A percentile compares a stretch with the other conserved stretches of the same genome.
These are phyloP conservation scores for Mellilla xanthometata DNA, from an alignment of 2,888 invertebrate species.

Conservation along the genomic window DNA sequence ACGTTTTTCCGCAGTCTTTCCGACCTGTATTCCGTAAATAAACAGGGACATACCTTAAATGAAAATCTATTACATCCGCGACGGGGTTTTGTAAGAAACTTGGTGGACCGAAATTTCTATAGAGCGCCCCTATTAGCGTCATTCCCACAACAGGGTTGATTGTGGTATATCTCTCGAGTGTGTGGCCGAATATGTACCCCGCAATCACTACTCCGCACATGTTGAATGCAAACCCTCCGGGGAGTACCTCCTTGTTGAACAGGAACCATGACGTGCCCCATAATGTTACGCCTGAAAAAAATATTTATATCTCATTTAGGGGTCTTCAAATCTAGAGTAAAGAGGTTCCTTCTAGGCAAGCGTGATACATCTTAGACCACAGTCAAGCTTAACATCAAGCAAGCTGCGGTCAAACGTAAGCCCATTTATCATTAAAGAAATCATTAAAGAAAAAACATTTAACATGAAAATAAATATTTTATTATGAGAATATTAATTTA, in stretches of 20 bases:
- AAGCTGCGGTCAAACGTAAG: too few species aligned
- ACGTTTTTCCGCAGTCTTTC: constrained; percentile 29
- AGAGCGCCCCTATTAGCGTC: constrained; percentile 67
- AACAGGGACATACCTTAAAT: constrained; percentile 60
- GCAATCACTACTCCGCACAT: constrained; percentile 58
- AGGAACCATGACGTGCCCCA: constrained; percentile 70
- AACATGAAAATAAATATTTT: too few species aligned
- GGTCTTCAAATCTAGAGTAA: too few species aligned
- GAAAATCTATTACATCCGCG: constrained; percentile 65
- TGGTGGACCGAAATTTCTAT: constrained; percentile 57
- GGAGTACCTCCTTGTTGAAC: constrained; percentile 53
- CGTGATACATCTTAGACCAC: too few species aligned
- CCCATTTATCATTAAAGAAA: too few species aligned
- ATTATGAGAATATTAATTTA: too few species aligned
- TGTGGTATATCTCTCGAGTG: constrained; percentile 66
- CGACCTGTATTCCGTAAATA: constrained; percentile 30
- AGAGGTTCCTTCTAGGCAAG: too few species aligned
- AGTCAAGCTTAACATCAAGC: too few species aligned
- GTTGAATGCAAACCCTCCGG: constrained; percentile 59
- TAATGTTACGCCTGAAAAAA: constrained; percentile 57
- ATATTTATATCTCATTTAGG: too few species aligned
- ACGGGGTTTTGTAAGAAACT: constrained; percentile 58
- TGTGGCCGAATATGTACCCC: constrained; percentile 68
- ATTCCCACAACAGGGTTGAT: constrained; percentile 69
- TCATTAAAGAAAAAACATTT: too few species aligned